These are phyloP conservation scores for Catharus minimus DNA, from an alignment of 2,113 vertebrate species.

Conservation along the genomic window DNA sequence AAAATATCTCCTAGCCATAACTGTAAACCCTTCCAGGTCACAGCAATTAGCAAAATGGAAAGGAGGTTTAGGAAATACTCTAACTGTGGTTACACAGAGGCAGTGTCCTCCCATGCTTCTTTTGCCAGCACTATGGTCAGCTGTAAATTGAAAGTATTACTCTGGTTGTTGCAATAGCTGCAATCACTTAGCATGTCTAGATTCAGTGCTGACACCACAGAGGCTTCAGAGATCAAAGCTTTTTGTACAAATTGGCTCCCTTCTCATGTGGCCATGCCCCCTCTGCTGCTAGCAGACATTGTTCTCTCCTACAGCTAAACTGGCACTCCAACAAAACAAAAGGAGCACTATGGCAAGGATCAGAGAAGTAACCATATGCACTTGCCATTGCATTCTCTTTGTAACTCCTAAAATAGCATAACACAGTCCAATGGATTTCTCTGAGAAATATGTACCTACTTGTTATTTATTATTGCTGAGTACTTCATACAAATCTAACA, in stretches of 20 bases:
- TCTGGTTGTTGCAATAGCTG: neutral
- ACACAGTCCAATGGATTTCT: neutral
- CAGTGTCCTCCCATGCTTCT: neutral
- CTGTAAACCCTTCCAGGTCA: neutral
- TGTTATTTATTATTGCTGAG: neutral
- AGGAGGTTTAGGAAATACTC: neutral
- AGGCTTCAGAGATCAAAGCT: slow-evolving; percentile 14
- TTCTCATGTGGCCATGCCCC: neutral
- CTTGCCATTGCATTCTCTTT: neutral
- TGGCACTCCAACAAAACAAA: neutral
- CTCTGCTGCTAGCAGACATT: neutral
- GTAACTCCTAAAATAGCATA: neutral
- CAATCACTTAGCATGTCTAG: neutral
- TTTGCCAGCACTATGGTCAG: neutral
- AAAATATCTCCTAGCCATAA: neutral
- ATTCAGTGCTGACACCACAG: neutral
- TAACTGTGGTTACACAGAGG: neutral
- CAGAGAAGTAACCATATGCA: neutral
- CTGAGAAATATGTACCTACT: neutral
- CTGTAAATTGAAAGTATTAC: neutral
- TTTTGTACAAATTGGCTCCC: neutral
- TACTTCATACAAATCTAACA: neutral
- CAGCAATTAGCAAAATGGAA: neutral
- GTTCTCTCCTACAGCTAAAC: neutral
- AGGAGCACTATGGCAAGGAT: neutral